Base-by-base conservation (phyloP, 2,888 invertebrate genomes). In the Neuroscelio doddi region DNA sequence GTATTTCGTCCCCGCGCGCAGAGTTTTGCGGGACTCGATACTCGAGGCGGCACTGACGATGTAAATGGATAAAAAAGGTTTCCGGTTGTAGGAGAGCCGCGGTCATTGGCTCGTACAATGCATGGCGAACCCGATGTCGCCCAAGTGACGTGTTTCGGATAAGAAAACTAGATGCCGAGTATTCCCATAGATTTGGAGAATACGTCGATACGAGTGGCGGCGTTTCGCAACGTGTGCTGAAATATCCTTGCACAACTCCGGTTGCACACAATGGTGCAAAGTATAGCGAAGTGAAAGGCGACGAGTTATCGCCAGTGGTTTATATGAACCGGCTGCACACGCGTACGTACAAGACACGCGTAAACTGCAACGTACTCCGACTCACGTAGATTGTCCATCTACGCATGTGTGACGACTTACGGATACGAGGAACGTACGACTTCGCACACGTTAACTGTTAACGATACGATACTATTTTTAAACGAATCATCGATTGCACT, bases 201-300 rank as follows among this genome's bases (percentile, higher is more conserved):
- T 3, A 1, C 34, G 34, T 34, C 34, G 34, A 21, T 21, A 21
- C 34, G 34, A 34, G 7, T 3, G 16, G 15, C 17, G 38, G 9
- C n/a, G 47, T 71, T 71, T 72, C 71, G 69, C 38, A 58, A 38
- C 12, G 45, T 32, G 30, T 34, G 55, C 72, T 77, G 75, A 79
- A 79, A 75, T 77, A 76, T 76, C 71, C 71, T 80, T 81, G 77
- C 80, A 72, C 77, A 79, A 80, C 69, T 68, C 44, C 70, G 63
- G 69, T 58, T 59, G 73, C 70, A 70, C 72, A 76, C 74, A 78
- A 77, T 78, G 72, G 69, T 68, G 70, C 71, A 70, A 55, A 63
- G 68, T 68, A 73, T 68, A 71, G 72, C 64, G 69, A 75, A 81
- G 81, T 81, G 81, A 81, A 81, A 81, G 81, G 81, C 80, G 77